phyloP scores from a whole-genome alignment of 2,888 invertebrate genomes.

The Rhingia rostrata region DNA sequence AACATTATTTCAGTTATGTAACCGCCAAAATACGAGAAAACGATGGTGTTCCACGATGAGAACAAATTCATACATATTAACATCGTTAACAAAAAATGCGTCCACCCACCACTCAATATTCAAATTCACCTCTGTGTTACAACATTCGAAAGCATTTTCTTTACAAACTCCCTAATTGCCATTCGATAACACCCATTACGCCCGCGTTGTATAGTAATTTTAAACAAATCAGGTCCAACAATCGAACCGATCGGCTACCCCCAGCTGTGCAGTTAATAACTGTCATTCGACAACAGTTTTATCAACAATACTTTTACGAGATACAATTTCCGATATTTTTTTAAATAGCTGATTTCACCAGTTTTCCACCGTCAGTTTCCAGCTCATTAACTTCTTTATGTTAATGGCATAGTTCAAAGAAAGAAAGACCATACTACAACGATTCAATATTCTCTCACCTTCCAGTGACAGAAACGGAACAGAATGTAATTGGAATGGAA shows the following conservation, averaged over 20 bases:
- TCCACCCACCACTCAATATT: conserved; percentile 4
- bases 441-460: conserved; percentile 38
- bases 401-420: conserved; percentile 31
- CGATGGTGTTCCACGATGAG: background rate
- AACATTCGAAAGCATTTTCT: background rate
- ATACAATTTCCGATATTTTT: conserved; percentile 15
- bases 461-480: conserved; percentile 42
- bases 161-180: background rate
- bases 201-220: conserved; percentile 6
- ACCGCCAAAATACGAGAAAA: background rate
- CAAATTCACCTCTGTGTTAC: background rate
- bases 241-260: conserved; percentile 17
- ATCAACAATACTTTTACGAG: conserved; percentile 64
- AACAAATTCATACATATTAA: background rate
- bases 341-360: conserved; percentile 60
- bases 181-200: conserved; percentile 16
- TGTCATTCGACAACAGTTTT: conserved; percentile 61
- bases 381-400: conserved; percentile 53
- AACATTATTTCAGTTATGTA: too few relatives aligned
- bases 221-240: conserved; percentile 23
- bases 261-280: conserved; percentile 66
- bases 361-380: conserved; percentile 1
- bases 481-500: conserved; percentile 43
- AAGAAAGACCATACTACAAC: conserved; percentile 24
- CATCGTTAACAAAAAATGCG: background rate